A percentile compares a stretch with the other conserved stretches of the same genome.
Conservation (phyloP, 2,888 invertebrate genomes). For the Amblyjoppa proteus region DNA sequence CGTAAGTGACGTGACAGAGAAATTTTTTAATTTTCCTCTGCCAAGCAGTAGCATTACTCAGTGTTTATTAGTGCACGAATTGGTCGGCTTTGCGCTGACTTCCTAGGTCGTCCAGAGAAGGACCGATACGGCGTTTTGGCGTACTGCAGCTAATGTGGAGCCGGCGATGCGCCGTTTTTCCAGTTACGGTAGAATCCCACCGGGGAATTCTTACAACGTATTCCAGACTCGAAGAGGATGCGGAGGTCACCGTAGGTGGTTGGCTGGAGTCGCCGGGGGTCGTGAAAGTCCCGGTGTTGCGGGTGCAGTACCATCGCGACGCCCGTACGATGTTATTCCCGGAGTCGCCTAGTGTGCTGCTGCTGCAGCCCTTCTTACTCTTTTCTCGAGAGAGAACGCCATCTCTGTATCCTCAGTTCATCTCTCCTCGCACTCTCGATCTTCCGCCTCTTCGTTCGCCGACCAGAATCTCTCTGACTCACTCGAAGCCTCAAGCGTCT, state of each 20-base stretch:
- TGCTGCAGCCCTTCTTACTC: slow-evolving; percentile 38
- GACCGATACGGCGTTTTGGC: background rate
- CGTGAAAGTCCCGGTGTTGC: slow-evolving; percentile 73
- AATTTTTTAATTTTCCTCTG: background rate
- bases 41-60: background rate
- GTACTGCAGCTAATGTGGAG: background rate
- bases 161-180: background rate
- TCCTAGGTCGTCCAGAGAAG: background rate
- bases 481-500: slow-evolving; percentile 62
- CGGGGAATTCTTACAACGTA: slow-evolving; percentile 77
- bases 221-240: slow-evolving; percentile 74
- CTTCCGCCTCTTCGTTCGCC: slow-evolving; percentile 50
- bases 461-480: slow-evolving; percentile 64
- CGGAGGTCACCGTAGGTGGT: slow-evolving; percentile 69
- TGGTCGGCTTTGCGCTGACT: too few species aligned
- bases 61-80: too few species aligned
- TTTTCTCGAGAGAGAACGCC: slow-evolving; percentile 12
- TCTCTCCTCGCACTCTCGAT: slow-evolving; percentile 48
- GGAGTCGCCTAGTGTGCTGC: slow-evolving; percentile 28
- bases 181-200: background rate
- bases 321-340: slow-evolving; percentile 73
- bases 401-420: slow-evolving; percentile 22
- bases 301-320: slow-evolving; percentile 76
- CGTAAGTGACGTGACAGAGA: too few species aligned
- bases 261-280: slow-evolving; percentile 72